phyloP scores from a whole-genome alignment of 2,113 vertebrate genomes.

The Hipposideros armiger region DNA sequence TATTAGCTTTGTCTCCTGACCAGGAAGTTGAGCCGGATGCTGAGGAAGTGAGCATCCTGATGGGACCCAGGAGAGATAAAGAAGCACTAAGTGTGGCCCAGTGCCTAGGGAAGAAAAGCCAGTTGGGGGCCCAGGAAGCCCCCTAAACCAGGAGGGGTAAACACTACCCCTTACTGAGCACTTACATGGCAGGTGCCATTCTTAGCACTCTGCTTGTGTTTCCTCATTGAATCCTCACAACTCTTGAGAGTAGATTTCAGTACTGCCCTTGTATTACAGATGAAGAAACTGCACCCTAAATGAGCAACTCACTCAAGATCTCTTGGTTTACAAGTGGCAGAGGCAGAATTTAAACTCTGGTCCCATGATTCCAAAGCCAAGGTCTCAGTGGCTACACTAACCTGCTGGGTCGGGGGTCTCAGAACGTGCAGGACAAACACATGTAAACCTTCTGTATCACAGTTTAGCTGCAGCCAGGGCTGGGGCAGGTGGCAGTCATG shows the following conservation, averaged over 20 bases:
- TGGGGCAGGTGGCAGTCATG: background rate
- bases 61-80: background rate
- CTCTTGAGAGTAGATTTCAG: background rate
- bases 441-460: rapidly evolving
- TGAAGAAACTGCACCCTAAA: background rate
- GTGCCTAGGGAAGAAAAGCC: background rate
- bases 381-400: background rate
- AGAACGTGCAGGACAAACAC: background rate
- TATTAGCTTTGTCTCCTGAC: background rate
- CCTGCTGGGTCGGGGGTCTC: background rate
- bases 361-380: background rate
- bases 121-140: too few relatives aligned
- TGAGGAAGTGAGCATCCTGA: background rate
- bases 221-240: background rate
- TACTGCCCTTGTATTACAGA: too few relatives aligned
- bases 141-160: too few relatives aligned
- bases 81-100: background rate
- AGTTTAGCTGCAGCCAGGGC: background rate
- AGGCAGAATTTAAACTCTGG: background rate
- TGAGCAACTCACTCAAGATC: background rate
- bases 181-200: background rate
- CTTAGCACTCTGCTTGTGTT: background rate
- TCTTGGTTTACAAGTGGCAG: background rate
- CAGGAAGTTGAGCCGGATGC: background rate
- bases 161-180: background rate